phyloP scores from a whole-genome alignment of 2,888 invertebrate genomes.

The Rhagium mordax region DNA sequence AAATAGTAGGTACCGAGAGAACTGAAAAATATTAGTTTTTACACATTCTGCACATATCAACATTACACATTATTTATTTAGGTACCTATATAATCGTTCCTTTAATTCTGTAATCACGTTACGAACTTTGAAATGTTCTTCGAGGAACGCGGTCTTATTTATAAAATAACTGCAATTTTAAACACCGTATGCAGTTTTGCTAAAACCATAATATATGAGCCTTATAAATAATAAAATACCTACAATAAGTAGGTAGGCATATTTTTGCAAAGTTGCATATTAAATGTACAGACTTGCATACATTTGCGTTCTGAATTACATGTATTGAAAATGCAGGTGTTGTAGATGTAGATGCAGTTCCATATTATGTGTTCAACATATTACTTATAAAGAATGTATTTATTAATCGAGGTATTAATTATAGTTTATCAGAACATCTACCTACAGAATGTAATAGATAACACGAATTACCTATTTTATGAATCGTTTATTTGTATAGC shows the following conservation, averaged over 20 bases:
- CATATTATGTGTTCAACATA: not conserved
- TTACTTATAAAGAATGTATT: not conserved
- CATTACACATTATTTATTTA: too few species aligned
- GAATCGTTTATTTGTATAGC: not conserved
- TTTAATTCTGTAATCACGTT: not conserved
- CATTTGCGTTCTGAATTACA: constrained; percentile 14
- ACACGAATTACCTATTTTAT: constrained; percentile 1
- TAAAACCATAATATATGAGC: constrained; percentile 2
- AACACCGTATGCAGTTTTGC: constrained; percentile 7
- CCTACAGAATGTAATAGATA: not conserved
- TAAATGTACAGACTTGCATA: constrained; percentile 16
- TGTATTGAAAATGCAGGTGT: constrained; percentile 10
- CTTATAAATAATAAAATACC: not conserved
- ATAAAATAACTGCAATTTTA: constrained; percentile 11
- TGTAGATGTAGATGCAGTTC: not conserved
- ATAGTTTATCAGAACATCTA: not conserved
- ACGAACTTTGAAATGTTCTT: not conserved
- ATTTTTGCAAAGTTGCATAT: constrained; percentile 31
- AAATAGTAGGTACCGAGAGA: too few species aligned
- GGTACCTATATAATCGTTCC: too few species aligned
- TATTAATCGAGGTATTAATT: not conserved
- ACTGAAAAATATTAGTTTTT: too few species aligned
- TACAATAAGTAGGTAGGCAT: not conserved
- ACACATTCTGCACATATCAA: too few species aligned
- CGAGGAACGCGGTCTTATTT: not conserved